Conservation (phyloP, 2,797 vertebrate species). For the Mionectes olivaceus region DNA sequence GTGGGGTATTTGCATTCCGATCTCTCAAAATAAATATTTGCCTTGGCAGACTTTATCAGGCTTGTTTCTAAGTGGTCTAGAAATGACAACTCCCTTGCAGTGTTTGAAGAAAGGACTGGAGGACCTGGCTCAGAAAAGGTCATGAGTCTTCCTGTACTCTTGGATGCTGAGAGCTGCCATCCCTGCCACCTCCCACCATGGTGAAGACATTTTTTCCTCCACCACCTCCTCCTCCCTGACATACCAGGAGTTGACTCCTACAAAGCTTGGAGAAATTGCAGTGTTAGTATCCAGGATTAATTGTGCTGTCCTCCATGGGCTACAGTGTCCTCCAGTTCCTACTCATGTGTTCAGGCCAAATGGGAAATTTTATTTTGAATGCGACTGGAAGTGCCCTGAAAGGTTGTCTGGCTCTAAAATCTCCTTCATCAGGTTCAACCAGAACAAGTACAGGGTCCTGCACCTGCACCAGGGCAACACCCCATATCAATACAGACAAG, state of each 20-base stretch:
- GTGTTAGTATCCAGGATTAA: not conserved
- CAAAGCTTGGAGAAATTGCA: not conserved
- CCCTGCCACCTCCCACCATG: not conserved
- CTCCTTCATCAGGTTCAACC: not conserved
- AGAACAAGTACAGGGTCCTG: not conserved
- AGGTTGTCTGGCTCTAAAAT: not conserved
- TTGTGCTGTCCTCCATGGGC: not conserved
- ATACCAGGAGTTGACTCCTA: not conserved
- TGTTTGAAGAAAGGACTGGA: not conserved
- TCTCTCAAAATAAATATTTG: not conserved
- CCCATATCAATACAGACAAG: not conserved
- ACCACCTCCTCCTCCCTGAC: not conserved
- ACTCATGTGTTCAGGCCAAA: not conserved
- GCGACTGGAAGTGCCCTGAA: not conserved
- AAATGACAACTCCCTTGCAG: not conserved
- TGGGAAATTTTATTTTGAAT: not conserved
- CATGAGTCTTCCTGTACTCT: accelerated
- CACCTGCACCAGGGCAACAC: not conserved
- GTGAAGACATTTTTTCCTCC: not conserved
- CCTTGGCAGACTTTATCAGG: not conserved
- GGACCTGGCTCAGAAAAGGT: not conserved
- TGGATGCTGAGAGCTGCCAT: not conserved
- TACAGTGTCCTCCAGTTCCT: not conserved
- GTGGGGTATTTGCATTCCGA: not conserved
- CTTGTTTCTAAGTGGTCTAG: not conserved